phyloP scores from a whole-genome alignment of 2,888 invertebrate species.

The Lottia gigantea region DNA sequence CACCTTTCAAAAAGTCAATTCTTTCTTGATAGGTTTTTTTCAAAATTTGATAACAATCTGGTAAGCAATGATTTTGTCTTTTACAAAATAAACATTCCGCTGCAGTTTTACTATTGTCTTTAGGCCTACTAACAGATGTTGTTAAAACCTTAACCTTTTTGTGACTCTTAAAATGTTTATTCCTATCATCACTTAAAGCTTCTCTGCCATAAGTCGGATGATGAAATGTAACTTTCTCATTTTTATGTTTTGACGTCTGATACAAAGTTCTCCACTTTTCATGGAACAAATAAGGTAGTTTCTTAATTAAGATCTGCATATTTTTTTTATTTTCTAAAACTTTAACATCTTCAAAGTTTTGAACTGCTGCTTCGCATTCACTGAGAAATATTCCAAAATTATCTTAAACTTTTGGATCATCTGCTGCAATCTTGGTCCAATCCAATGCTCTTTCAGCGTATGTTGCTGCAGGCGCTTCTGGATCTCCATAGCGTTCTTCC shows the following conservation, averaged over 20 bases:
- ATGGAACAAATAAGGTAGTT: not conserved
- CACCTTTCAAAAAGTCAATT: not conserved
- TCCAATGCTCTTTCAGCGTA: conserved; percentile 12
- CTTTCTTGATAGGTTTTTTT: not conserved
- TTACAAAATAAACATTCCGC: too few species aligned
- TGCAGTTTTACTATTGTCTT: not conserved
- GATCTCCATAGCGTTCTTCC: conserved; percentile 15
- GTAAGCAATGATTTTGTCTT: too few species aligned
- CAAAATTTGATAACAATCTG: not conserved
- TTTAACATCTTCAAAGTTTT: not conserved
- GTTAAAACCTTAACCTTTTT: not conserved
- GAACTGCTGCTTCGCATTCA: conserved; percentile 2
- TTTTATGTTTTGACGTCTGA: not conserved
- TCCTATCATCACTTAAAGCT: not conserved
- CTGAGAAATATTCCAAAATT: conserved; percentile 5
- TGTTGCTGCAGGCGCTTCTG: conserved; percentile 1
- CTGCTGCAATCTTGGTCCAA: not conserved
- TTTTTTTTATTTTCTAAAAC: not conserved
- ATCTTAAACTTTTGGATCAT: conserved; percentile 10
- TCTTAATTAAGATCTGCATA: not conserved
- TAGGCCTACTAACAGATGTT: not conserved
- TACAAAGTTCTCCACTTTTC: not conserved
- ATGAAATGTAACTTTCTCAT: conserved; percentile 9
- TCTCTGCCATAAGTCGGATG: not conserved
- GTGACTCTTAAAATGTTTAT: not conserved